Conservation (phyloP, 1,140 invertebrate genomes). For the Drosophila kikkawai region DNA sequence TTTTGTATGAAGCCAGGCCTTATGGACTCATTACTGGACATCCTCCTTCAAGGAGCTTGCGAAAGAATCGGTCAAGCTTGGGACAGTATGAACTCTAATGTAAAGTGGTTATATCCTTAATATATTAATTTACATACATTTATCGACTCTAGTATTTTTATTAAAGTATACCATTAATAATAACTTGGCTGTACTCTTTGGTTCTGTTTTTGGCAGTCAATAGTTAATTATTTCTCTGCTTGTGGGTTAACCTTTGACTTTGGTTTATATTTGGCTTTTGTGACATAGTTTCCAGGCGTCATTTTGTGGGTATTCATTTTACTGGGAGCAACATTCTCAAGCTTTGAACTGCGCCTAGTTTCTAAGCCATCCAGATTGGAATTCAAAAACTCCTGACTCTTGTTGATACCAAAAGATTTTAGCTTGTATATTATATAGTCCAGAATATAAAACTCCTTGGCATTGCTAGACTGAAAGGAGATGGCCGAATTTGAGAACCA, state of each 20-base stretch:
- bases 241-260: background rate
- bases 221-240: background rate
- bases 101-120: background rate
- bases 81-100: background rate
- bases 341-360: background rate
- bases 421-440: conserved; percentile 98
- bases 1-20: conserved; percentile 94
- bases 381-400: background rate
- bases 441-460: conserved; percentile 96
- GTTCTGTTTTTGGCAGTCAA: conserved; percentile 36
- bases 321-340: background rate
- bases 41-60: background rate
- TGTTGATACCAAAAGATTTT: conserved; percentile 91
- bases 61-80: background rate
- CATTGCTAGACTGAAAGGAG: conserved; percentile 97
- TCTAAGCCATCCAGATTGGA: background rate
- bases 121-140: background rate
- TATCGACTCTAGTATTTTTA: background rate
- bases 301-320: background rate
- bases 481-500: conserved; percentile 98
- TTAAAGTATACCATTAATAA: background rate
- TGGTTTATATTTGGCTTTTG: background rate
- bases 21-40: conserved; percentile 86
- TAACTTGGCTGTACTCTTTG: conserved; percentile 43
- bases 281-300: background rate